Evolutionary conservation across 23 tunicate species (phyloP).

Genomic region (Trididemnum nubilum): DNA sequence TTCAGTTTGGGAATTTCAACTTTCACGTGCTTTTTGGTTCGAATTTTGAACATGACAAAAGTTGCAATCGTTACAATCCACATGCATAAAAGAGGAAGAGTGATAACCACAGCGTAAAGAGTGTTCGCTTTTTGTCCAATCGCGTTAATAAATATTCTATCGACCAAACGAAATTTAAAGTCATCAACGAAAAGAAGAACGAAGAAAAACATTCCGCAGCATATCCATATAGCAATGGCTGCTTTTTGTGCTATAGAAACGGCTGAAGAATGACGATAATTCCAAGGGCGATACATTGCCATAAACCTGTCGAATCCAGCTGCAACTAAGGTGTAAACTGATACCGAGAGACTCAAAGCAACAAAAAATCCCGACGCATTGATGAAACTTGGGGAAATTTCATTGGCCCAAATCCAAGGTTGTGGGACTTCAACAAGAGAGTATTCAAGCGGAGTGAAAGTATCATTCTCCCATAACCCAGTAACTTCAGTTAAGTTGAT

Average conservation of each 20-base stretch:
- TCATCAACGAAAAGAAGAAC: neutral
- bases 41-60: neutral
- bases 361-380: neutral
- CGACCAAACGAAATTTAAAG: too few relatives aligned
- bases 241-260: neutral
- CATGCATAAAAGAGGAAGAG: constrained; percentile 54
- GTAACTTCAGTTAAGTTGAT: too few relatives aligned
- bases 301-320: neutral
- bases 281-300: neutral
- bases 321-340: neutral
- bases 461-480: too few relatives aligned
- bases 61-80: constrained; percentile 52
- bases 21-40: constrained; percentile 16
- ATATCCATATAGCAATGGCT: neutral
- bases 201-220: too few relatives aligned
- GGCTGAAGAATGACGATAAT: neutral
- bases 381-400: too few relatives aligned
- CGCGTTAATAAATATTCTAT: constrained; percentile 30
- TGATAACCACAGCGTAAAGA: too few relatives aligned
- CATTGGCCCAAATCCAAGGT: too few relatives aligned
- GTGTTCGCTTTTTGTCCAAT: too few relatives aligned
- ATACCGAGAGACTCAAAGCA: neutral
- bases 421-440: too few relatives aligned
- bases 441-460: too few relatives aligned
- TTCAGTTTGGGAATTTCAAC: too few relatives aligned